phyloP scores from a whole-genome alignment of 2,888 invertebrate species.

The Heterodera filipjevi region DNA sequence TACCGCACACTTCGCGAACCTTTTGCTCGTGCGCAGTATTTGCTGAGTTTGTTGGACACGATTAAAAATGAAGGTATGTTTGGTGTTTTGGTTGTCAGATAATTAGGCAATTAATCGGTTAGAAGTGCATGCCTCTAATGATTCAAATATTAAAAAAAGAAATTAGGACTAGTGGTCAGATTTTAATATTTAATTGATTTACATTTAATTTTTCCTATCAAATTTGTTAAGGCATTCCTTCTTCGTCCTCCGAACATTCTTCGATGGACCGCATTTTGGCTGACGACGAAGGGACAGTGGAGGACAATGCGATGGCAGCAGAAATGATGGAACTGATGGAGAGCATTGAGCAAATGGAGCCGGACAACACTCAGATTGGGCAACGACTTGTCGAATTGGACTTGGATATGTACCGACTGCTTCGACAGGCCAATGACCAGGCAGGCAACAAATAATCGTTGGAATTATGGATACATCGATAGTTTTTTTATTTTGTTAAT shows the following conservation, averaged over 20 bases:
- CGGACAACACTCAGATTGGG: not conserved
- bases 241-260: not conserved
- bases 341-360: slow-evolving; percentile 23
- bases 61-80: not conserved
- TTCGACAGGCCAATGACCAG: not conserved
- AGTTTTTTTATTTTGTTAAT: no score
- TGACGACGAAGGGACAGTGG: not conserved
- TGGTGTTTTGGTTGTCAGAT: not conserved
- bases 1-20: slow-evolving; percentile 36
- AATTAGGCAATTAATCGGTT: no score
- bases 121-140: no score
- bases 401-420: not conserved
- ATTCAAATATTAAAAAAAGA: no score
- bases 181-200: no score
- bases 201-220: not conserved
- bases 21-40: slow-evolving; percentile 28
- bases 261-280: not conserved
- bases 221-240: not conserved
- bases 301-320: not conserved
- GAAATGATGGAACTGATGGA: slow-evolving; percentile 41
- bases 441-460: not conserved
- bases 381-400: not conserved
- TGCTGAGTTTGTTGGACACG: slow-evolving; percentile 23
- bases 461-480: no score
- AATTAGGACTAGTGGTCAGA: no score